phyloP scores from a whole-genome alignment of 2,888 invertebrate species.

The Sussaba pulchella region DNA sequence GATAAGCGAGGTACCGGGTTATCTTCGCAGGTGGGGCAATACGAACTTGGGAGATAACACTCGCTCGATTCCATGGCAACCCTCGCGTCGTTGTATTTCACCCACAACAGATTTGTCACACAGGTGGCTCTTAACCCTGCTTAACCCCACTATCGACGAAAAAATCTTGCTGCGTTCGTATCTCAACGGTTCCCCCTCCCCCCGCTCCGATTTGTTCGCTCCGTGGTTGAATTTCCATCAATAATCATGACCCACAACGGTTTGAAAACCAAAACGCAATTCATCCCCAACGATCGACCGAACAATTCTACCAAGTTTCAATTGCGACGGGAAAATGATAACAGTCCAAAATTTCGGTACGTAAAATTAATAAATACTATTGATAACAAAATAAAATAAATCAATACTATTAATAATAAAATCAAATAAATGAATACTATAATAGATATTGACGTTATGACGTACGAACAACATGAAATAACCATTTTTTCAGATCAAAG shows the following conservation, averaged over 20 bases:
- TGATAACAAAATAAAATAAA: too few relatives aligned
- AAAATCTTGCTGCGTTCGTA: constrained; percentile 32
- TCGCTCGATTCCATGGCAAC: constrained; percentile 55
- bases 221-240: neutral
- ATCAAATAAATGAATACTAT: too few relatives aligned
- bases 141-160: neutral
- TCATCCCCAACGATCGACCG: constrained; percentile 9
- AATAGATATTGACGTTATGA: too few relatives aligned
- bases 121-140: constrained; percentile 12
- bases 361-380: neutral
- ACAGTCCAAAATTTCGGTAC: constrained; percentile 1
- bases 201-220: neutral
- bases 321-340: neutral
- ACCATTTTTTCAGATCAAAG: constrained; percentile 40
- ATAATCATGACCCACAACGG: constrained; percentile 41
- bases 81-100: constrained; percentile 7
- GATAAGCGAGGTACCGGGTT: too few relatives aligned
- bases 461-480: neutral
- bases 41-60: neutral
- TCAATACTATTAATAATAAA: too few relatives aligned
- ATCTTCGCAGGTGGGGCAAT: too few relatives aligned
- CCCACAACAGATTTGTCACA: neutral
- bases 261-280: constrained; percentile 4
- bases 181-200: too few relatives aligned
- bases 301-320: constrained; percentile 1